Base-by-base conservation (phyloP, 1,140 invertebrate species). In the Temnothorax nylanderi region DNA sequence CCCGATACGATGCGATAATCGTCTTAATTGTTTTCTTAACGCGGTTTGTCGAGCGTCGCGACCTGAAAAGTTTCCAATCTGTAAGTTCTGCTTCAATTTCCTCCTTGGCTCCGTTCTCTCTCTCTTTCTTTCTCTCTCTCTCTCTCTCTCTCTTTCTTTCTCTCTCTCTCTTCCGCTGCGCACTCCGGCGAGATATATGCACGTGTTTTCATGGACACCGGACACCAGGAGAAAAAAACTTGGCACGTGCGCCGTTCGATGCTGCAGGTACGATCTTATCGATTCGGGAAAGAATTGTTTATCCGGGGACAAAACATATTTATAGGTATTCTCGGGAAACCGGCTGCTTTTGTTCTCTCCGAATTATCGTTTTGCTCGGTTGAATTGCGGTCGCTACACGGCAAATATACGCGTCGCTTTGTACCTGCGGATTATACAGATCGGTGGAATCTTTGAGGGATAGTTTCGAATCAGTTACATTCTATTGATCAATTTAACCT, bases 251-350 rank as follows among this genome's bases (percentile, higher is more conserved):
- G 75, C 54, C 16, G 65, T 56, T 58, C 51, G 49, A 71, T 11
- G 54, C 69, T 88, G 85, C 76, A 80, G 87, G 86, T 87, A 87
- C 34, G 71, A 87, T 69, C 41, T 60, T 81, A 88, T 89, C 49
- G 88, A 89, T 89, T 54, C 7, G 18, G 13, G n/a, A 88, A 86
- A 87, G 62, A 44, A 88, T 87, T 75, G 54, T 34, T 54, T 76
- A 49, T 77, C 13, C 37, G 7, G 11, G 44, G 11, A 26, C 18
- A 65, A 87, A 76, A 76, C 34, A 60, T 82, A 44, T 88, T 65
- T 85, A 86, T 26, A 26, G 26, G 26, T 26, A 26, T 32, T 58
- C 18, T 16, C 51, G 51, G 21, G 13, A 34, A 41, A 18, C 16
- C 18, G 26, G 16, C 13, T 10, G 34, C 10, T 44, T 44, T 18